These are phyloP conservation scores for Brienomyrus brachyistius DNA, from an alignment of 2,113 vertebrate genomes.

Conservation along the genomic window DNA sequence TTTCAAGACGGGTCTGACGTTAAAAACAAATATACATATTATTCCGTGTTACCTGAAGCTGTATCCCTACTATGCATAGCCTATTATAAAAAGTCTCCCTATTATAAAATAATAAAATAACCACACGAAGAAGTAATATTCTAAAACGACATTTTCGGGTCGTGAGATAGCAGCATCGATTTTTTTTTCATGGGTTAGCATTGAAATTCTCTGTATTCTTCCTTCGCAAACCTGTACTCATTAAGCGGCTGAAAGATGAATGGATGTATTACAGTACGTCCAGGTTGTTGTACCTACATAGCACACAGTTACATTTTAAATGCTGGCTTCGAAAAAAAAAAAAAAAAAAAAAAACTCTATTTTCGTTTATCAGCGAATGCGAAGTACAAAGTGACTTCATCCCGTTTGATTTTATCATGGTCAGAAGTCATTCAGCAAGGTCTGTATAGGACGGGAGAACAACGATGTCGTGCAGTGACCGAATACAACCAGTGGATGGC, in stretches of 20 bases:
- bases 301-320: not conserved
- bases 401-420: not conserved
- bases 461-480: not conserved
- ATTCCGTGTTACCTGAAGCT: not conserved
- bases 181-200: not conserved
- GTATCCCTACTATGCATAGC: not conserved
- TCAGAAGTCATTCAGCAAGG: not conserved
- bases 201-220: not conserved
- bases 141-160: not conserved
- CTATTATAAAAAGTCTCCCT: not conserved
- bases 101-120: not conserved
- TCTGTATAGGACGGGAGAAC: not conserved
- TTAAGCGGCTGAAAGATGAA: not conserved
- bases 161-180: not conserved
- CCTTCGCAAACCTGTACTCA: not conserved
- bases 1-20: not conserved
- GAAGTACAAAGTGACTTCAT: not conserved
- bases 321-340: not conserved
- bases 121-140: not conserved
- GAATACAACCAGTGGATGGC: not conserved
- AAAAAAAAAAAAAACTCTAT: not conserved
- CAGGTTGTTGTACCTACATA: not conserved
- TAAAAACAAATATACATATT: not conserved
- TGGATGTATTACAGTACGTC: not conserved
- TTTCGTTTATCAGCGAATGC: not conserved